Evolutionary conservation across 2,797 vertebrate species (phyloP).

Genomic region (Poeciliopsis gracilis): DNA sequence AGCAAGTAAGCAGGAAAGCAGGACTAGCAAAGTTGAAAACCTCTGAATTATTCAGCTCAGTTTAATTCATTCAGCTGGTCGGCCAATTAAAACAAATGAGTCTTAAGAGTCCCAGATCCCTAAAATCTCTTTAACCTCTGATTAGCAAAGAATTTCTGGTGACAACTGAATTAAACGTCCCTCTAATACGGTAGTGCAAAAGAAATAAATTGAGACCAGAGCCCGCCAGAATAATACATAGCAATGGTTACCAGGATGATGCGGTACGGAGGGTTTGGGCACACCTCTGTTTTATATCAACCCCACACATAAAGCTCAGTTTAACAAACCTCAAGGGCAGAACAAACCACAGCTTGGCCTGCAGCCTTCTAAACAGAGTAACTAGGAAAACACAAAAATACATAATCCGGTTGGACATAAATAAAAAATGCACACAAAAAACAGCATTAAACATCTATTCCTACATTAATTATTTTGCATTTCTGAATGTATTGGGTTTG

Average conservation of each 20-base stretch:
- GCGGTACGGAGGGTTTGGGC: slow-evolving; percentile 4
- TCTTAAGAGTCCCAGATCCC: background rate
- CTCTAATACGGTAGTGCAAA: background rate
- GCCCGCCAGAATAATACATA: background rate
- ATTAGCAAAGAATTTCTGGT: background rate
- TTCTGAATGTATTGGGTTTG: background rate
- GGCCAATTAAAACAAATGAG: background rate
- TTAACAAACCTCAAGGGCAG: slow-evolving; percentile 4
- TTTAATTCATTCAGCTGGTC: background rate
- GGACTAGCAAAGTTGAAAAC: background rate
- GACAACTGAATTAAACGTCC: background rate
- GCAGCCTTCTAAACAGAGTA: slow-evolving; percentile 9
- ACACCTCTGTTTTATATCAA: slow-evolving; percentile 30
- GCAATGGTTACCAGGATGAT: slow-evolving; percentile 31
- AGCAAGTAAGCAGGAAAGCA: background rate
- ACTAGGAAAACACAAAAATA: slow-evolving; percentile 1
- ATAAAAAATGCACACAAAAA: background rate
- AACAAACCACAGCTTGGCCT: slow-evolving; percentile 49
- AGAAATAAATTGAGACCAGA: background rate
- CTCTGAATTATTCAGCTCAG: background rate
- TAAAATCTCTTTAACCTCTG: background rate
- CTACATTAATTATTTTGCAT: background rate
- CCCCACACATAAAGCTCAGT: slow-evolving; percentile 30
- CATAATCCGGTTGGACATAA: background rate
- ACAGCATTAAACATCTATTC: background rate